Percentiles rank a stretch among this genome's conserved stretches.
Evolutionary conservation across 2,113 vertebrate genomes (phyloP).

Genomic region (Guaruba guarouba): DNA sequence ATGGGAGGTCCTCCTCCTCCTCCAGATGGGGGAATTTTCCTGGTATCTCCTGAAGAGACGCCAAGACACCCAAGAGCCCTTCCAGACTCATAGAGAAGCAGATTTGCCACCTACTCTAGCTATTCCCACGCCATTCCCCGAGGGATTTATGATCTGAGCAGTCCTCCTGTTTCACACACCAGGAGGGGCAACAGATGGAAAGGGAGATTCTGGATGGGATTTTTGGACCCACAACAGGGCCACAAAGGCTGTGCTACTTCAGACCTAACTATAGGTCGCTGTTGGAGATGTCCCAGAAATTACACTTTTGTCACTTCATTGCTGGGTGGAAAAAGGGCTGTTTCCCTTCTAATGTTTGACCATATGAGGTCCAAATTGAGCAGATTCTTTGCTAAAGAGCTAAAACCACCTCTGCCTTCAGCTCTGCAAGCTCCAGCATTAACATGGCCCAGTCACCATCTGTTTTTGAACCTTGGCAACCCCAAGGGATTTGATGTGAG

Average conservation of each 20-base stretch:
- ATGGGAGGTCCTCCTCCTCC: neutral
- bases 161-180: neutral
- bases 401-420: neutral
- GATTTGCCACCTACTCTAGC: conserved; percentile 15
- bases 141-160: neutral
- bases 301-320: neutral
- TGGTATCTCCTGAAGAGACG: conserved; percentile 7
- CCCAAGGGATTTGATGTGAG: neutral
- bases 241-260: neutral
- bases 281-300: neutral
- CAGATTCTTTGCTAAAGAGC: neutral
- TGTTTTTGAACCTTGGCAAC: neutral
- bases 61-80: conserved; percentile 7
- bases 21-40: conserved; percentile 32
- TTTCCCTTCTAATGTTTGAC: neutral
- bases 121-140: neutral
- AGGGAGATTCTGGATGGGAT: neutral
- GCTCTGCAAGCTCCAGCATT: neutral
- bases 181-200: neutral
- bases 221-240: neutral
- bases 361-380: neutral
- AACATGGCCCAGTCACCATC: neutral
- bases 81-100: neutral
- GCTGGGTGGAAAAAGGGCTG: neutral
- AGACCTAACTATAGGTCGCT: neutral